A percentile compares a stretch with the other conserved stretches of the same genome.
These are phyloP conservation scores for Malthinus flaveolus DNA, from an alignment of 2,888 invertebrate genomes.

Conservation along the genomic window DNA sequence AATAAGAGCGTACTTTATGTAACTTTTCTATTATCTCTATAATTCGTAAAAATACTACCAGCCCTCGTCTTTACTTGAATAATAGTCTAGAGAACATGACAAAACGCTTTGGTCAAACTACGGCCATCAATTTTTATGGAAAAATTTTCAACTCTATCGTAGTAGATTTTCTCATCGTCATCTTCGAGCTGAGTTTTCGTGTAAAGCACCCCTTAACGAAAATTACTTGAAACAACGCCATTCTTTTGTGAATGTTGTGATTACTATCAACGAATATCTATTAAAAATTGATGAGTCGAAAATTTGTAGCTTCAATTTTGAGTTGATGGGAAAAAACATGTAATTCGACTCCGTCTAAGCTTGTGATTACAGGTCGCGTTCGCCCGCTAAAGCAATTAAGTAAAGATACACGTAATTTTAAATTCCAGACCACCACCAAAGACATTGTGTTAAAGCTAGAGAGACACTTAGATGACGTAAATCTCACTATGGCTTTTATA, in stretches of 20 bases:
- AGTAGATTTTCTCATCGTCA: too few species aligned
- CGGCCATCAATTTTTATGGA: too few species aligned
- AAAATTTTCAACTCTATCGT: too few species aligned
- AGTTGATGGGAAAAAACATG: constrained; percentile 16
- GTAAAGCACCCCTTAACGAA: too few species aligned
- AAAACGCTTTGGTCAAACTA: too few species aligned
- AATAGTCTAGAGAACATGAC: too few species aligned
- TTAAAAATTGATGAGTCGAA: background rate
- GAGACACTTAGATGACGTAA: constrained; percentile 22
- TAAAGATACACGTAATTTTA: constrained; percentile 30
- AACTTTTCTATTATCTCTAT: too few species aligned
- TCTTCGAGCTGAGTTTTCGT: too few species aligned
- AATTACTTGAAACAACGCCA: background rate
- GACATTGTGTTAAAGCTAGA: constrained; percentile 17
- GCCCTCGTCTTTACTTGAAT: too few species aligned
- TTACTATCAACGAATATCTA: background rate
- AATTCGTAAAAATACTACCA: too few species aligned
- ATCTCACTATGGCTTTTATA: constrained; percentile 16
- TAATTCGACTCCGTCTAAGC: constrained; percentile 26
- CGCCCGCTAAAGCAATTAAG: constrained; percentile 32
- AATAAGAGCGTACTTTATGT: too few species aligned
- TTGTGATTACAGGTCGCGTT: constrained; percentile 32
- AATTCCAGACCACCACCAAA: constrained; percentile 20
- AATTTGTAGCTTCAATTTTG: constrained; percentile 8
- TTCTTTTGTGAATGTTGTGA: background rate